These are phyloP conservation scores for Troides aeacus DNA, from an alignment of 2,888 invertebrate species.

Conservation along the genomic window DNA sequence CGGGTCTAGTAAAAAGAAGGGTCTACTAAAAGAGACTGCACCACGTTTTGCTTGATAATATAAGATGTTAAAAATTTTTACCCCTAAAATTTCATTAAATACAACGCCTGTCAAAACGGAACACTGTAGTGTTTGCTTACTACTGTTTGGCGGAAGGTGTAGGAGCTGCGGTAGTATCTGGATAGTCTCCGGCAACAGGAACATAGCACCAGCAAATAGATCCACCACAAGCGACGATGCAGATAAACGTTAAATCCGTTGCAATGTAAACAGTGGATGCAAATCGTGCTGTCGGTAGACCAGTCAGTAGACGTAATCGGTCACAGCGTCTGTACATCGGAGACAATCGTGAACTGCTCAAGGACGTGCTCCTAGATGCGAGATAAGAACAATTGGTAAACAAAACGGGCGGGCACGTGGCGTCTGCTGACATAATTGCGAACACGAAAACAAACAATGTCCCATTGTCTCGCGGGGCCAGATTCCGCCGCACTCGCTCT, in stretches of 20 bases:
- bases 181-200: too few species aligned
- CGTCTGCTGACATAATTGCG: slow-evolving; percentile 41
- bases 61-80: too few species aligned
- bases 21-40: too few species aligned
- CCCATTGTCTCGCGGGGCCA: slow-evolving; percentile 65
- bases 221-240: background rate
- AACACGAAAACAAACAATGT: slow-evolving; percentile 52
- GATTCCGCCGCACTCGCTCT: slow-evolving; percentile 39
- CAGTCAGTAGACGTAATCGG: slow-evolving; percentile 7
- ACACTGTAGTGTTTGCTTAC: too few species aligned
- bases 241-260: background rate
- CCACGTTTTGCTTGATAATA: too few species aligned
- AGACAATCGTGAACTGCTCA: slow-evolving; percentile 45
- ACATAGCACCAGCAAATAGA: too few species aligned
- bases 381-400: slow-evolving; percentile 72
- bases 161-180: too few species aligned
- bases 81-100: too few species aligned
- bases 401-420: slow-evolving; percentile 46
- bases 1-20: too few species aligned
- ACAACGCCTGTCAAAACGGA: too few species aligned
- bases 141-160: too few species aligned
- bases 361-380: slow-evolving; percentile 61
- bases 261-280: background rate
- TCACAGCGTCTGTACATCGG: slow-evolving; percentile 21
- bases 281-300: background rate